Evolutionary conservation across 2,797 vertebrate species (phyloP).

Genomic region (Glossophaga mutica): DNA sequence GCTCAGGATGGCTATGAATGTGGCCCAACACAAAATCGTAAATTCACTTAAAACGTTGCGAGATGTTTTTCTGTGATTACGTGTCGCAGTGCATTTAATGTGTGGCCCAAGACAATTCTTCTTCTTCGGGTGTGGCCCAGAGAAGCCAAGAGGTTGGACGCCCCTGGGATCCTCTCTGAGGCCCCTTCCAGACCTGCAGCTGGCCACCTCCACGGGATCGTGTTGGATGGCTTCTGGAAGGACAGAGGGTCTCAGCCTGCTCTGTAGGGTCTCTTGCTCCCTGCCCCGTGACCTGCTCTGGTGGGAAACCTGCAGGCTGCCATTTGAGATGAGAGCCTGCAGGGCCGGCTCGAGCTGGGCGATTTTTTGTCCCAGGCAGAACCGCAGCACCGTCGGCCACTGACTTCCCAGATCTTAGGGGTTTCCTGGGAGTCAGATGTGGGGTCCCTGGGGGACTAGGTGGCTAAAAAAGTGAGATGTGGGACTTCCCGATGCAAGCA

Average conservation of each 20-base stretch:
- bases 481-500: background rate
- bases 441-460: too few relatives aligned
- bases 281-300: background rate
- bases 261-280: background rate
- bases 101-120: too few relatives aligned
- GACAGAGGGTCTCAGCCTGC: background rate
- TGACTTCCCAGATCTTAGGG: background rate
- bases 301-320: background rate
- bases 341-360: accelerated
- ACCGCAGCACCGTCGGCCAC: background rate
- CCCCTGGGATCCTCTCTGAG: background rate
- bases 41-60: too few relatives aligned
- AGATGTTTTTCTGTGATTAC: too few relatives aligned
- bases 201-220: background rate
- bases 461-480: background rate
- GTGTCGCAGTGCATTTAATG: too few relatives aligned
- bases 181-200: background rate
- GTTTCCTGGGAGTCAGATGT: background rate
- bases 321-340: background rate
- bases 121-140: too few relatives aligned
- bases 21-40: too few relatives aligned
- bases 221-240: background rate
- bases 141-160: too few relatives aligned
- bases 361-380: background rate
- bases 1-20: too few relatives aligned